Conservation (phyloP, 2,113 vertebrate genomes). For the Cyanoramphus novaezelandiae region DNA sequence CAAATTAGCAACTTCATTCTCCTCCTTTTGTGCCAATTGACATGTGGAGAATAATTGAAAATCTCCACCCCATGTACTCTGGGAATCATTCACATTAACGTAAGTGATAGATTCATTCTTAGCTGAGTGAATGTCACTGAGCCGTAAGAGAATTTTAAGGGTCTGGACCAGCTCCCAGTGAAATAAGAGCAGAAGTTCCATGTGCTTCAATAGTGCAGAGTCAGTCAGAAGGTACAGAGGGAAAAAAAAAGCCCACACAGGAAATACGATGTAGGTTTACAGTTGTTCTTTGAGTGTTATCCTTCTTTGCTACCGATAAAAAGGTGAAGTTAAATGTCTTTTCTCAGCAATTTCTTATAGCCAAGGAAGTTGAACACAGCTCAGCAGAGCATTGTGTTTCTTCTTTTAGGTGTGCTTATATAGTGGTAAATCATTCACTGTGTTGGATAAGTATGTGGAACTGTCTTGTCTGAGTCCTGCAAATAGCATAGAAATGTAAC, state of each 20-base stretch:
- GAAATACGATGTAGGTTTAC: neutral
- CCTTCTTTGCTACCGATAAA: neutral
- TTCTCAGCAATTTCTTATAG: neutral
- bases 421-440: rapidly evolving
- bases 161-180: neutral
- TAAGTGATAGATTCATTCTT: neutral
- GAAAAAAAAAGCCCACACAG: rapidly evolving
- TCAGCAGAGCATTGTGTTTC: neutral
- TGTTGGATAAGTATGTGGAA: neutral
- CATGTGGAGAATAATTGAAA: neutral
- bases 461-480: neutral
- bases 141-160: neutral
- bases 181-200: neutral
- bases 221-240: neutral
- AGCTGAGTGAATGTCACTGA: neutral
- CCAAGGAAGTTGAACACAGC: neutral
- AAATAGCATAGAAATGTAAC: neutral
- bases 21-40: neutral
- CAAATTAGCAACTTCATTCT: neutral
- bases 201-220: neutral
- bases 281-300: neutral
- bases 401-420: neutral
- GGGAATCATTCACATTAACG: neutral
- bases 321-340: neutral
- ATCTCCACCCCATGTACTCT: neutral